These are phyloP conservation scores for Ploceus nigricollis DNA, from an alignment of 2,113 vertebrate species.

Conservation along the genomic window DNA sequence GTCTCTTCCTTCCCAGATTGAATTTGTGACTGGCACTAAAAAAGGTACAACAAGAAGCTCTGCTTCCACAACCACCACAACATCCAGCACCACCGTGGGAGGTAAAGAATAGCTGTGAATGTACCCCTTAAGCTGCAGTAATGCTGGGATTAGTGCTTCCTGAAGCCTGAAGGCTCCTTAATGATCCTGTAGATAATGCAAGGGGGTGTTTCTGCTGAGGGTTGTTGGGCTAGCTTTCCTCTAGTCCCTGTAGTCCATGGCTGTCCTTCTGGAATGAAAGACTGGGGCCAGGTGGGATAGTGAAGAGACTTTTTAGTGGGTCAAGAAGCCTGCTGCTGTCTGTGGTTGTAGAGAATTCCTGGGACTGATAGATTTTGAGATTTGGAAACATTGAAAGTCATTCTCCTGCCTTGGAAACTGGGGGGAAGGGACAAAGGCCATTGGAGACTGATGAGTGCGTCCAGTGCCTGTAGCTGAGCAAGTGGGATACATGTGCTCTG, in stretches of 20 bases:
- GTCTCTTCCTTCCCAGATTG: slow-evolving; percentile 78
- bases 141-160: not conserved
- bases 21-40: slow-evolving; percentile 97
- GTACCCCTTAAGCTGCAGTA: not conserved
- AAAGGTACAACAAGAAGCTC: slow-evolving; percentile 88
- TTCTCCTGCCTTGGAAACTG: not conserved
- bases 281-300: not conserved
- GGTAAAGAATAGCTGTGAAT: slow-evolving; percentile 72
- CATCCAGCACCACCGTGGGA: slow-evolving; percentile 83
- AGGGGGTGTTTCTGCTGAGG: not conserved
- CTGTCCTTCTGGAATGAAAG: not conserved
- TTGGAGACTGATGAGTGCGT: not conserved
- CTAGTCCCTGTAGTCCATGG: not conserved
- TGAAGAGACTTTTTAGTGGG: not conserved
- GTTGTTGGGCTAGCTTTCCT: not conserved
- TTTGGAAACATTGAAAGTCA: not conserved
- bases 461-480: not conserved
- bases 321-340: not conserved
- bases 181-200: not conserved
- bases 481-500: not conserved
- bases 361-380: not conserved
- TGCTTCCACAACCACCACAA: slow-evolving; percentile 82
- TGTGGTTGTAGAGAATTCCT: not conserved
- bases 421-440: not conserved
- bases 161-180: not conserved